A percentile compares a stretch with the other conserved stretches of the same genome.
Conservation (phyloP, 2,113 vertebrate genomes). For the Salminus brasiliensis region DNA sequence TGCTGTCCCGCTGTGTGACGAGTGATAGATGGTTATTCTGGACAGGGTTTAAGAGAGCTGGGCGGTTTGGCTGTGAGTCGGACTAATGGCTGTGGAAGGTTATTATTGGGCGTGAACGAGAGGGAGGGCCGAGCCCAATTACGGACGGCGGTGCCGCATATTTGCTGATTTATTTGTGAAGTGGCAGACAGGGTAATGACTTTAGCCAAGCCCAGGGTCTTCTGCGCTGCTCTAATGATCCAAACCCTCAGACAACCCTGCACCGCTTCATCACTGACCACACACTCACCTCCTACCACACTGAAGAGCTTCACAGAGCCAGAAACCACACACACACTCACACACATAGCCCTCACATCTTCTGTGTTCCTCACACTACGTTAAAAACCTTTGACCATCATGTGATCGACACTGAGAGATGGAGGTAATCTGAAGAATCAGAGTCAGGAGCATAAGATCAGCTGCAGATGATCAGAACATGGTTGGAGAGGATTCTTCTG, state of each 20-base stretch:
- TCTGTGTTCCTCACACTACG: constrained; percentile 10
- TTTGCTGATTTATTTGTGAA: constrained; percentile 52
- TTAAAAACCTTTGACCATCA: no score
- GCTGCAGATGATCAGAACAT: no score
- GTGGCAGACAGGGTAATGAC: constrained; percentile 56
- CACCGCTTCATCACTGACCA: constrained; percentile 38
- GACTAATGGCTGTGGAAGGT: constrained; percentile 37
- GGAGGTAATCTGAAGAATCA: no score
- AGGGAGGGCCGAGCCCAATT: constrained; percentile 43
- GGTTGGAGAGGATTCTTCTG: no score
- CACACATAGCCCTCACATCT: not conserved
- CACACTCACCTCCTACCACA: constrained; percentile 29
- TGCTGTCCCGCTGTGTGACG: no score
- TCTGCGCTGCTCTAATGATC: constrained; percentile 39
- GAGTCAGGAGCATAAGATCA: no score
- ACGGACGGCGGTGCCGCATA: constrained; percentile 28
- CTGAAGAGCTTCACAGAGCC: constrained; percentile 25
- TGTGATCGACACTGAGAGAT: no score
- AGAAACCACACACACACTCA: not conserved
- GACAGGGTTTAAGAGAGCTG: not conserved
- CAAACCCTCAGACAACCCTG: constrained; percentile 30
- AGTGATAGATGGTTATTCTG: not conserved
- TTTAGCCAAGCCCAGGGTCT: constrained; percentile 41
- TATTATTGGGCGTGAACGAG: constrained; percentile 48
- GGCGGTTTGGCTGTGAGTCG: constrained; percentile 14